Evolutionary conservation across 2,888 invertebrate species (phyloP).

Genomic region (Oscheius myriophilus): DNA sequence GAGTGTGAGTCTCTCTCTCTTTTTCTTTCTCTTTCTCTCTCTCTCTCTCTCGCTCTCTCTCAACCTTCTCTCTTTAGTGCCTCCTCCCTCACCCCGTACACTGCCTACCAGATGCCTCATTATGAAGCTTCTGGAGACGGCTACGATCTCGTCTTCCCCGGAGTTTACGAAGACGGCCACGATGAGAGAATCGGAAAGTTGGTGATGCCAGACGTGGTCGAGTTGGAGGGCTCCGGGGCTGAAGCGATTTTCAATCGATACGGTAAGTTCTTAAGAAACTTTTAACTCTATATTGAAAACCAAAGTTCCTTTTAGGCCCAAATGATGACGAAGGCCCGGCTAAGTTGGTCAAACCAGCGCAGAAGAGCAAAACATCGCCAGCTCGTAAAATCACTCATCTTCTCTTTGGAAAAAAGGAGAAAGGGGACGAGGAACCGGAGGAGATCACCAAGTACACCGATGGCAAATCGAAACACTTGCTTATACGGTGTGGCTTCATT

Average conservation of each 20-base stretch:
- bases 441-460: slow-evolving; percentile 43
- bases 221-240: slow-evolving; percentile 46
- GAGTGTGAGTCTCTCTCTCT: slow-evolving; percentile 7
- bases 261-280: slow-evolving; percentile 26
- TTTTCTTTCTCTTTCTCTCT: background rate
- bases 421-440: slow-evolving; percentile 41
- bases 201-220: slow-evolving; percentile 57
- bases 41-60: background rate
- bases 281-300: background rate
- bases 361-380: slow-evolving; percentile 18
- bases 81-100: background rate
- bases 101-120: slow-evolving; percentile 36
- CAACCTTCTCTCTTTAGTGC: background rate
- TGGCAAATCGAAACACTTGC: slow-evolving; percentile 45
- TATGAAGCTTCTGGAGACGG: slow-evolving; percentile 46
- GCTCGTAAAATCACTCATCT: slow-evolving; percentile 37
- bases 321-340: slow-evolving; percentile 23
- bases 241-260: slow-evolving; percentile 46
- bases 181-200: slow-evolving; percentile 54
- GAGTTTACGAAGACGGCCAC: slow-evolving; percentile 41
- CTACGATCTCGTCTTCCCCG: slow-evolving; percentile 43
- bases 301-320: slow-evolving; percentile 1
- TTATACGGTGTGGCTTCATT: slow-evolving; percentile 47
- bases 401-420: slow-evolving; percentile 47
- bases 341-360: slow-evolving; percentile 24